Conservation (phyloP, 1,140 invertebrate species). For the Philotrypesis tridentata region DNA sequence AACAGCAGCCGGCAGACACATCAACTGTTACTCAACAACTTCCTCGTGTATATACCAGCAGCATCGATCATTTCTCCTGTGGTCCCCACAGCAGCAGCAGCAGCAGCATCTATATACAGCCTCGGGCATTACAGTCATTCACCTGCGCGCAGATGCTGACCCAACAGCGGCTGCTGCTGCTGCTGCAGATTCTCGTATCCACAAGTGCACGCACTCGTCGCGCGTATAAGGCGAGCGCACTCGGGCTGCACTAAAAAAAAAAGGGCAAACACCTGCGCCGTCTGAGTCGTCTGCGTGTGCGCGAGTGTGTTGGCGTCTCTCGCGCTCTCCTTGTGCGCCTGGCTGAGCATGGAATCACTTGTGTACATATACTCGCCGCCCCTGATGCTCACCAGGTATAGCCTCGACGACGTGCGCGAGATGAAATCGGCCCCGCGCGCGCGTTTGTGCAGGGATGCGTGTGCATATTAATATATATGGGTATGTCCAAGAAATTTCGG, state of each 20-base stretch:
- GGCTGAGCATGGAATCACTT: not conserved
- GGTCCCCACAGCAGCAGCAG: not conserved
- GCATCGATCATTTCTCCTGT: not conserved
- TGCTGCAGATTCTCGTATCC: not conserved
- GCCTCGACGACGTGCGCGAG: not conserved
- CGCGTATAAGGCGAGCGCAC: not conserved
- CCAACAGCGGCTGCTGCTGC: not conserved
- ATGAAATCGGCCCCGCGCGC: not conserved
- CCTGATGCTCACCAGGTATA: too few species aligned
- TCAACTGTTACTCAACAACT: constrained; percentile 1
- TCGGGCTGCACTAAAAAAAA: not conserved
- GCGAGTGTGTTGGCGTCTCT: not conserved
- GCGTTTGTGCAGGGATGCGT: not conserved
- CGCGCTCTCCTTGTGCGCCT: not conserved
- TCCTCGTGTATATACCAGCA: not conserved
- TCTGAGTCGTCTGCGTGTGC: too few species aligned
- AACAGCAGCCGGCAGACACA: not conserved
- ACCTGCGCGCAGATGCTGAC: constrained; percentile 4
- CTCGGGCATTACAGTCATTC: constrained; percentile 11
- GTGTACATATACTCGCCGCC: not conserved
- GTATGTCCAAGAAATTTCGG: too few species aligned
- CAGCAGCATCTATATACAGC: not conserved
- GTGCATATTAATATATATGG: too few species aligned
- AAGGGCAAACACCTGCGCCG: not conserved
- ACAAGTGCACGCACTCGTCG: not conserved